phyloP scores from a whole-genome alignment of 1,140 invertebrate genomes.

The Diploscapter pachys region DNA sequence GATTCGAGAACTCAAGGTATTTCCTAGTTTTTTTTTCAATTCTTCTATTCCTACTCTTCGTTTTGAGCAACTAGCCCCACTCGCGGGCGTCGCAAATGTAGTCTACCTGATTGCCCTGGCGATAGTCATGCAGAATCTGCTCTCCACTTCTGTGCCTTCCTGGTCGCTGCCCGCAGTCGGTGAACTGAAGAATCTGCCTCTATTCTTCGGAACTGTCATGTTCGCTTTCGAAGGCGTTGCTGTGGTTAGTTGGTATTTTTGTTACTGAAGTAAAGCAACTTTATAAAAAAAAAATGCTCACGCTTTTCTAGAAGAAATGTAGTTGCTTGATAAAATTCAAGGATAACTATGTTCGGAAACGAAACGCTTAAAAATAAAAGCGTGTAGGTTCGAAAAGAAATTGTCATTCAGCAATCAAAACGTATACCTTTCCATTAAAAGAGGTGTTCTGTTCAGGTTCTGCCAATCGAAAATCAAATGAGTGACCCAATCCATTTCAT shows the following conservation, averaged over 20 bases:
- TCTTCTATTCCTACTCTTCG: too few species aligned
- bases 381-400: too few species aligned
- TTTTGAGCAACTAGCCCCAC: constrained; percentile 39
- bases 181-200: constrained; percentile 68
- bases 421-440: not conserved
- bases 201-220: constrained; percentile 85
- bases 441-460: constrained; percentile 4
- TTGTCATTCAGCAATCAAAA: too few species aligned
- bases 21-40: too few species aligned
- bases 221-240: constrained; percentile 85
- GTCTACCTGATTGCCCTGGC: constrained; percentile 45
- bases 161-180: constrained; percentile 38
- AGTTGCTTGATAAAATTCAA: too few species aligned
- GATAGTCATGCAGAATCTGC: constrained; percentile 43
- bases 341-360: too few species aligned
- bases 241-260: constrained; percentile 65
- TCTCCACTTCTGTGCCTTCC: constrained; percentile 22
- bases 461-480: constrained; percentile 58
- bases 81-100: constrained; percentile 48
- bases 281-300: too few species aligned
- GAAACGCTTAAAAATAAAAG: too few species aligned
- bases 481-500: constrained; percentile 54
- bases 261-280: too few species aligned
- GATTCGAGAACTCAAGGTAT: constrained; percentile 37
- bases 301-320: too few species aligned